phyloP scores from a whole-genome alignment of 2,113 vertebrate species.

The Furnarius figulus region DNA sequence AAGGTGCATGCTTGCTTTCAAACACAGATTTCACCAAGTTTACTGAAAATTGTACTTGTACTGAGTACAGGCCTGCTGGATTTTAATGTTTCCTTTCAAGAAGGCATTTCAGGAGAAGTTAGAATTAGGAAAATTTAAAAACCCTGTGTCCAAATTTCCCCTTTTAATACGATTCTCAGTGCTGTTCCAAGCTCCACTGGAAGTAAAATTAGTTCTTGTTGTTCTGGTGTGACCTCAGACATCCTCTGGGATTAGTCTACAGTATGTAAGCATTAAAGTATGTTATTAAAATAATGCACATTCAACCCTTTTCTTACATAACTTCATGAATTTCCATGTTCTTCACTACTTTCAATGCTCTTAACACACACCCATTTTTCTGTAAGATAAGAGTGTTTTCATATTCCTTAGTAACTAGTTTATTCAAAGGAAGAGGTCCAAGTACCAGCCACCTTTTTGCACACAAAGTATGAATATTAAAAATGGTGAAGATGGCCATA shows the following conservation, averaged over 20 bases:
- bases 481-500: background rate
- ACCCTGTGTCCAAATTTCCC: background rate
- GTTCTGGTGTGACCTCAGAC: background rate
- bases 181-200: background rate
- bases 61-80: background rate
- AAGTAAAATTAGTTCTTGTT: background rate
- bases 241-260: background rate
- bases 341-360: background rate
- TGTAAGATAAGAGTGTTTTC: background rate
- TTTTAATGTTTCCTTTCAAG: background rate
- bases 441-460: background rate
- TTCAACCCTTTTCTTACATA: background rate
- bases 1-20: background rate
- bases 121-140: background rate
- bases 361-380: background rate
- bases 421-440: background rate
- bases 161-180: background rate
- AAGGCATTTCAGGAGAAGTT: background rate
- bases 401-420: background rate
- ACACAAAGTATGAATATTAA: background rate
- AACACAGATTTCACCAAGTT: background rate
- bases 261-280: background rate
- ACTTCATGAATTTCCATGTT: background rate
- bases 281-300: background rate
- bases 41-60: background rate